phyloP scores from a whole-genome alignment of 2,797 vertebrate species.

The Lepilemur ruficaudatus region DNA sequence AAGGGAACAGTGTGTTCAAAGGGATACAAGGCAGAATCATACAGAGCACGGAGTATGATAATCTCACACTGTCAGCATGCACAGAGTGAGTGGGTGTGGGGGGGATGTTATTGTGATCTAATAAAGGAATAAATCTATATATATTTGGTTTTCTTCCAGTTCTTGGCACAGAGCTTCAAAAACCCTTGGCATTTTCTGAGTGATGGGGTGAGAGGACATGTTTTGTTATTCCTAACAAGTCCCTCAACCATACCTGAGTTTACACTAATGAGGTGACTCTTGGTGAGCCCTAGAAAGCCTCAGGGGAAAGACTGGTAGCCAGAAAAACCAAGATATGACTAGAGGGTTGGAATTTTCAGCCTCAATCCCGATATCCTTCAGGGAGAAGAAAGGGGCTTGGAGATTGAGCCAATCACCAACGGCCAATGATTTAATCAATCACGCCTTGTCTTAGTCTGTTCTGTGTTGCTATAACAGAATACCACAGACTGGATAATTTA shows the following conservation, averaged over 20 bases:
- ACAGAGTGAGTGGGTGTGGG: neutral
- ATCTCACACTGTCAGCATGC: neutral
- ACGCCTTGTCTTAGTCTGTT: neutral
- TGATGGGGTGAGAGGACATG: neutral
- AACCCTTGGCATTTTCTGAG: neutral
- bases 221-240: neutral
- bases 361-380: neutral
- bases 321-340: neutral
- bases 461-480: neutral
- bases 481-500: neutral
- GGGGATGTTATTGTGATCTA: neutral
- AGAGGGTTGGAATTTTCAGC: neutral
- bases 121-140: neutral
- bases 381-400: neutral
- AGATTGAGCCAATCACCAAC: neutral
- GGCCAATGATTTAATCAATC: neutral
- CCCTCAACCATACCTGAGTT: neutral
- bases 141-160: neutral
- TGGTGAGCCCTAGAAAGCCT: neutral
- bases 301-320: too few relatives aligned
- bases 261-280: neutral
- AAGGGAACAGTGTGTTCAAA: neutral
- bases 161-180: neutral
- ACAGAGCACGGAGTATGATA: neutral
- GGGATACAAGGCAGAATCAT: neutral